phyloP scores from a whole-genome alignment of 2,113 vertebrate species.

The Benthochromis sp. region DNA sequence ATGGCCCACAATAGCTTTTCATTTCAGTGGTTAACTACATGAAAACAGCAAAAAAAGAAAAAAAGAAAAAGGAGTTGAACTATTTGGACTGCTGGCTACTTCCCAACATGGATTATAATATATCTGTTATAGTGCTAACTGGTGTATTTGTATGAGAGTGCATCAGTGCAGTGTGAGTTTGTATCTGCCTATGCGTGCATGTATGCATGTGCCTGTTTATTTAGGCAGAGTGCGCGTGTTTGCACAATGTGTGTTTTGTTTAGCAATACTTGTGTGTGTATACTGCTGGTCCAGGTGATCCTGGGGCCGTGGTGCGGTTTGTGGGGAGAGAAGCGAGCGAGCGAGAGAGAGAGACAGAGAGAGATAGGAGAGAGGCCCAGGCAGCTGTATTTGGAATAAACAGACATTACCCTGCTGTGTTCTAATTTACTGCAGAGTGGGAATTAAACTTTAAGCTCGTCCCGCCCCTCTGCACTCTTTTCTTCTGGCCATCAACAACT shows the following conservation, averaged over 20 bases:
- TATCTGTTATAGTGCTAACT: background rate
- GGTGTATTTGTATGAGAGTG: slow-evolving; percentile 4
- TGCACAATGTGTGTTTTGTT: slow-evolving; percentile 49
- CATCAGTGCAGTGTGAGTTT: background rate
- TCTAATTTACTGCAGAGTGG: slow-evolving; percentile 72
- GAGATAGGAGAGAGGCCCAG: slow-evolving; percentile 49
- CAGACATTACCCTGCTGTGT: slow-evolving; percentile 71
- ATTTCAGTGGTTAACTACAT: background rate
- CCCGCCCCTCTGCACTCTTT: slow-evolving; percentile 48
- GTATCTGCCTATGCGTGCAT: background rate
- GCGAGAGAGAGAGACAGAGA: slow-evolving; percentile 2
- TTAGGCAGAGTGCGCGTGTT: slow-evolving; percentile 29
- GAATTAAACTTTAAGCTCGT: slow-evolving; percentile 64
- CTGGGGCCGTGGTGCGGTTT: slow-evolving; percentile 69
- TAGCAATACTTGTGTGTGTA: slow-evolving; percentile 15
- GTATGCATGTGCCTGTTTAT: slow-evolving; percentile 42
- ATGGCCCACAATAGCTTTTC: background rate
- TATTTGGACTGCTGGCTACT: background rate
- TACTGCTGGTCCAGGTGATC: slow-evolving; percentile 81
- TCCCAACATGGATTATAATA: background rate
- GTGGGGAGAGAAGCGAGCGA: slow-evolving; percentile 23
- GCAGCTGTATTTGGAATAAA: slow-evolving; percentile 75
- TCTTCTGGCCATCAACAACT: slow-evolving; percentile 53
- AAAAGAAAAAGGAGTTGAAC: background rate
- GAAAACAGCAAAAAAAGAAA: background rate